phyloP scores from a whole-genome alignment of 2,797 vertebrate genomes.

The Peromyscus attwateri region DNA sequence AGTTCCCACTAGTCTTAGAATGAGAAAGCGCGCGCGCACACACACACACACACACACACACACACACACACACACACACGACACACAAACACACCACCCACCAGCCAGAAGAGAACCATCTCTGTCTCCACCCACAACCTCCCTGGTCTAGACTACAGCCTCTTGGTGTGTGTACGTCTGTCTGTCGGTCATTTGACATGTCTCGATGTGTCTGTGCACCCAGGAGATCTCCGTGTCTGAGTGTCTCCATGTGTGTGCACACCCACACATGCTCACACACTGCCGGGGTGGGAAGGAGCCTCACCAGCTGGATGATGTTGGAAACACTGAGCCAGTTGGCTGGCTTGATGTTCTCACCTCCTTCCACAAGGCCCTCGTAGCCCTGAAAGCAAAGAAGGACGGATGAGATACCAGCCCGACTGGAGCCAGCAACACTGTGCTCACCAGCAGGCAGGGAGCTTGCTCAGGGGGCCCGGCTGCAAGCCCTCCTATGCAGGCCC shows the following conservation, averaged over 20 bases:
- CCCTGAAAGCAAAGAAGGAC: conserved; percentile 88
- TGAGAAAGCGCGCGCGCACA: not conserved
- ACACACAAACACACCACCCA: not conserved
- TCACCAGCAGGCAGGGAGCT: not conserved
- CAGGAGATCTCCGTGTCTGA: not conserved
- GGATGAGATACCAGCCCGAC: rapidly evolving
- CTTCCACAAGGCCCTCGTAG: conserved; percentile 97
- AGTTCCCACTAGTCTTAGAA: not conserved
- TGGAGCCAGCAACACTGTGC: rapidly evolving
- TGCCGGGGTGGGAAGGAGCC: not conserved
- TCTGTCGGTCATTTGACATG: not conserved
- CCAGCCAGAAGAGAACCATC: not conserved
- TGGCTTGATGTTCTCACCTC: conserved; percentile 95
- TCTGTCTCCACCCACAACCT: not conserved
- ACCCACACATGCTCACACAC: rapidly evolving
- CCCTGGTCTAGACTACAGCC: not conserved
- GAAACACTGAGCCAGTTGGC: conserved; percentile 97
- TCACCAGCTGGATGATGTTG: conserved; percentile 97
- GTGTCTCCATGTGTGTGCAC: not conserved
- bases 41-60: no score
- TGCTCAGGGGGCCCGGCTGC: rapidly evolving
- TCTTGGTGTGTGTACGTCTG: not conserved
- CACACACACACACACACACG: not conserved
- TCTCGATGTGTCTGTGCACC: not conserved
- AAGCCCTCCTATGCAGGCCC: not conserved